These are phyloP conservation scores for Agrilus planipennis DNA, from an alignment of 1,140 invertebrate species.

Conservation along the genomic window DNA sequence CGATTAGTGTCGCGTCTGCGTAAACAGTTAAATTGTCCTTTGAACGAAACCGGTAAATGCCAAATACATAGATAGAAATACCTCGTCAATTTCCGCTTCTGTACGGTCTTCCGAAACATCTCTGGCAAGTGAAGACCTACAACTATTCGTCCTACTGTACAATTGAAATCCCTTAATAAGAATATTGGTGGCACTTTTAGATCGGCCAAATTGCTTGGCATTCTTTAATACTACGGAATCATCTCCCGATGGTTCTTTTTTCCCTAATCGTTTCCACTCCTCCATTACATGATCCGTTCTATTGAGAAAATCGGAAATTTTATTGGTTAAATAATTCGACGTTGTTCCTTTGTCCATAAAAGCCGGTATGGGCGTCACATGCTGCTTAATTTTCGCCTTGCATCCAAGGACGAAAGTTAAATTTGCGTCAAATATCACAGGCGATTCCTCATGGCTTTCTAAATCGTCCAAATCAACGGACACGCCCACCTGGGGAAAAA, in stretches of 20 bases:
- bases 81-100: slow-evolving; percentile 48
- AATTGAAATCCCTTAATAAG: slow-evolving; percentile 66
- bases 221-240: slow-evolving; percentile 16
- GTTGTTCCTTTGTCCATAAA: slow-evolving; percentile 60
- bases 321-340: slow-evolving; percentile 57
- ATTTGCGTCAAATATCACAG: slow-evolving; percentile 69
- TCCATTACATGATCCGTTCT: slow-evolving; percentile 77
- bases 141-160: slow-evolving; percentile 45
- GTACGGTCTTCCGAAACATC: slow-evolving; percentile 47
- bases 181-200: slow-evolving; percentile 65
- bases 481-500: slow-evolving; percentile 46
- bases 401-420: slow-evolving; percentile 63
- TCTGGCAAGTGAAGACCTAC: slow-evolving; percentile 38
- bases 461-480: slow-evolving; percentile 40
- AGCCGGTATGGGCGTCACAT: slow-evolving; percentile 55
- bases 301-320: slow-evolving; percentile 67
- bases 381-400: slow-evolving; percentile 54
- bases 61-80: too few relatives aligned
- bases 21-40: too few relatives aligned
- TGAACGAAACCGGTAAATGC: too few relatives aligned
- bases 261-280: slow-evolving; percentile 59
- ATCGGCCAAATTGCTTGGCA: slow-evolving; percentile 41
- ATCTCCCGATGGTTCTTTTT: slow-evolving; percentile 36
- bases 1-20: too few relatives aligned
- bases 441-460: slow-evolving; percentile 51